phyloP scores from a whole-genome alignment of 2,113 vertebrate species.

The Athene cunicularia region DNA sequence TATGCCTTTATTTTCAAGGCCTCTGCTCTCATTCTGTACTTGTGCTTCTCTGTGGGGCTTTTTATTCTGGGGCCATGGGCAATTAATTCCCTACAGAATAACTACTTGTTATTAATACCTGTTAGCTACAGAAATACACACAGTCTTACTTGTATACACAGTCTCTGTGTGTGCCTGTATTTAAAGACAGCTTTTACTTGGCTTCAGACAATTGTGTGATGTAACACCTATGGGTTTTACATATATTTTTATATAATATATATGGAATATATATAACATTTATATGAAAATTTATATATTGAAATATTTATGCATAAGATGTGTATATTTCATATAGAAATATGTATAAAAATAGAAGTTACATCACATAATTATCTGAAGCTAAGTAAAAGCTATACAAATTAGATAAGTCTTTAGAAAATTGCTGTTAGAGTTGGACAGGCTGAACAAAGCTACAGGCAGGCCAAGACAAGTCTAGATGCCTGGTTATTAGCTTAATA shows the following conservation, averaged over 20 bases:
- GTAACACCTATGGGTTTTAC: neutral
- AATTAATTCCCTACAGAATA: neutral
- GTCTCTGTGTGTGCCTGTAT: neutral
- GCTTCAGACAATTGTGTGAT: neutral
- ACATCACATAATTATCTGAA: neutral
- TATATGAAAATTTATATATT: neutral
- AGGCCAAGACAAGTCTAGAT: neutral
- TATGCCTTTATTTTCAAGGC: neutral
- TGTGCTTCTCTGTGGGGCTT: neutral
- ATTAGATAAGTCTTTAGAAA: neutral
- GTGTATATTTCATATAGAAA: neutral
- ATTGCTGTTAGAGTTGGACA: neutral
- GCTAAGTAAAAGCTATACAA: neutral
- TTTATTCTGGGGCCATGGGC: neutral
- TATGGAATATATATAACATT: neutral
- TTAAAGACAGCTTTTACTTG: neutral
- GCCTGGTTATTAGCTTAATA: neutral
- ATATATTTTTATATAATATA: neutral
- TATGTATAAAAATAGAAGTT: neutral
- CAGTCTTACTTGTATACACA: neutral
- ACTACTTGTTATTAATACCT: neutral
- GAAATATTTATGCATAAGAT: neutral
- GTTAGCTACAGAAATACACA: neutral
- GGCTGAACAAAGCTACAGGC: neutral
- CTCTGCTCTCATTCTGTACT: neutral